Base-by-base conservation (phyloP, 2,888 invertebrate species). In the Trissolcus brochymenae region DNA sequence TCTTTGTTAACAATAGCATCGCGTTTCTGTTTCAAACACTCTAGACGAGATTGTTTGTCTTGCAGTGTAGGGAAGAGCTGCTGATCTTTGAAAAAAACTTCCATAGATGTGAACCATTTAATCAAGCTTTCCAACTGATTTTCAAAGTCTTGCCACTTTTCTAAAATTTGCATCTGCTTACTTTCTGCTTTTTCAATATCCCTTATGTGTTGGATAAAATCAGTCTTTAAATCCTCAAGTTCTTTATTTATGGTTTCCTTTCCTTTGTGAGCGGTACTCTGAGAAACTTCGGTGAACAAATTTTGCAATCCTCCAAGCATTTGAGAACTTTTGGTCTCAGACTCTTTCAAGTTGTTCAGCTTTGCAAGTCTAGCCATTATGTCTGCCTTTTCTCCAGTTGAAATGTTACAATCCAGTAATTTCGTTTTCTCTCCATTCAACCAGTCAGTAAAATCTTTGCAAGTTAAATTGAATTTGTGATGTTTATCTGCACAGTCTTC, bases 61-160 rank as follows among this genome's bases (percentile, higher is more conserved):
- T 93, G 91, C 17, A 96, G 89, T 0, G 94, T 94, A 0, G 95
- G 94, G 86, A 95, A 94, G 2, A 97, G 90, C 79, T 94, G 94
- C 87, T 96, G 96, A 82, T 97, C 96, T 62, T 96, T 93, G 86
- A 98, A 95, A 66, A 94, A 93, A 7, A 93, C 92, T 90, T 98
- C 98, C 87, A 94, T 94, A 29, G 92, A 91, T 84, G 95, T 94
- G 80, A 98, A 93, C 98, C 98, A 98, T 82, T 94, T 94, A 11
- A 94, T 94, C 40, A 96, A 92, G 21, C 92, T 91, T 80, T 97
- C 96, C 51, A 96, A 91, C 35, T 93, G 93, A 53, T 92, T 91
- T 86, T 98, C 98, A 88, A 97, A 98, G 74, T 94, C 93, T 81
- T 94, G 92, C 98, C 98, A 98, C 86, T 95, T 95, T 60, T 93